These are phyloP conservation scores for Odontomyia ornata DNA, from an alignment of 2,888 invertebrate species.

Conservation along the genomic window DNA sequence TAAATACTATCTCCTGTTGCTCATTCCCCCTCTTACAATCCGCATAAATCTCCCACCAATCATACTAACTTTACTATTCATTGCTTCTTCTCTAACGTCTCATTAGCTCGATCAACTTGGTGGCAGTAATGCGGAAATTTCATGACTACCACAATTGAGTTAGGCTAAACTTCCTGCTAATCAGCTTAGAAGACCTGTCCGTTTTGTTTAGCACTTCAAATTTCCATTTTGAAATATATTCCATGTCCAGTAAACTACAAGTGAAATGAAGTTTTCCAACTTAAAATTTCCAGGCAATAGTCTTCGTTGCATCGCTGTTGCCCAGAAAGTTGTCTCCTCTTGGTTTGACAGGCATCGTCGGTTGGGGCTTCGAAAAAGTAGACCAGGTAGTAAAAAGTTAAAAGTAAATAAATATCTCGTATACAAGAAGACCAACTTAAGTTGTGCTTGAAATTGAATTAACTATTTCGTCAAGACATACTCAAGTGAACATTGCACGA, in stretches of 20 bases:
- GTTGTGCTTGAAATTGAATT: not conserved
- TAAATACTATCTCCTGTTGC: too few relatives aligned
- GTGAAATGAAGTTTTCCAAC: not conserved
- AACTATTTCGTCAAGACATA: not conserved
- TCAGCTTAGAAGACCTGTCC: slow-evolving; percentile 1
- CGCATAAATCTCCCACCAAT: too few relatives aligned
- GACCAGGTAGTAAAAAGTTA: not conserved
- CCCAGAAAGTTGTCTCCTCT: not conserved
- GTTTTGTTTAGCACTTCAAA: not conserved
- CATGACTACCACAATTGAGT: not conserved
- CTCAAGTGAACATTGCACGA: not conserved
- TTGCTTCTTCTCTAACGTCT: too few relatives aligned
- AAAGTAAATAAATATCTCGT: not conserved
- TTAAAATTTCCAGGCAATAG: not conserved
- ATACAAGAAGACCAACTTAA: not conserved
- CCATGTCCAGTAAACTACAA: not conserved
- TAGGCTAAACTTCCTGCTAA: not conserved
- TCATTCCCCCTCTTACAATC: too few relatives aligned
- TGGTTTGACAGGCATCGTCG: not conserved
- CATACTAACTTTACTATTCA: too few relatives aligned
- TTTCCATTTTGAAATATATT: not conserved
- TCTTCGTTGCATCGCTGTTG: too few relatives aligned
- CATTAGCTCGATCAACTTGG: too few relatives aligned
- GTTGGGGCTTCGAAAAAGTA: not conserved
- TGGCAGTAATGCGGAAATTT: too few relatives aligned